These are phyloP conservation scores for Aspiorhynchus laticeps DNA, from an alignment of 2,113 vertebrate genomes.

Conservation along the genomic window DNA sequence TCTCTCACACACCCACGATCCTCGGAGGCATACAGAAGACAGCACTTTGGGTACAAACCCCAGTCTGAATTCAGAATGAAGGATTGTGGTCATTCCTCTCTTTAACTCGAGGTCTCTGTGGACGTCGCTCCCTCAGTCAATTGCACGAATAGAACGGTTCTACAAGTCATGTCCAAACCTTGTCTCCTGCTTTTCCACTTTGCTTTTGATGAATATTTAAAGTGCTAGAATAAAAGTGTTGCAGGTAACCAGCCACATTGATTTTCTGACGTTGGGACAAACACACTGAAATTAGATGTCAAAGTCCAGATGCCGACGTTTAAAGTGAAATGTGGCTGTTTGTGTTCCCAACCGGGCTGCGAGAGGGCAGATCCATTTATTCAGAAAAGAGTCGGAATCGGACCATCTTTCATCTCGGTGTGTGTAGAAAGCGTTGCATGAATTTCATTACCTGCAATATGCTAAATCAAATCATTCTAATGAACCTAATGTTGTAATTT, in stretches of 20 bases:
- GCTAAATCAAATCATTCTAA: neutral
- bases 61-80: constrained; percentile 43
- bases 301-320: constrained; percentile 42
- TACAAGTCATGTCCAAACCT: constrained; percentile 43
- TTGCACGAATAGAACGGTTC: constrained; percentile 39
- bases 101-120: constrained; percentile 39
- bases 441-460: neutral
- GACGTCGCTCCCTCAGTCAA: constrained; percentile 46
- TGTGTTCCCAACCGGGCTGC: constrained; percentile 17
- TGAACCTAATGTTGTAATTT: neutral
- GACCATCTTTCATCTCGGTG: neutral
- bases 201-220: constrained; percentile 63
- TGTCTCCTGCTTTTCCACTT: constrained; percentile 20
- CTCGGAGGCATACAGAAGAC: neutral
- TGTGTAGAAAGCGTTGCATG: neutral
- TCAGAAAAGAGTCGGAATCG: constrained; percentile 1
- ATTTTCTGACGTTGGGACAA: constrained; percentile 51
- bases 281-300: constrained; percentile 51
- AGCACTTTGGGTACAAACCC: constrained; percentile 2
- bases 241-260: constrained; percentile 49
- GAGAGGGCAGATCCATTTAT: neutral
- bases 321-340: constrained; percentile 54
- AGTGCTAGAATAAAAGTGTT: constrained; percentile 46
- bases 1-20: neutral
- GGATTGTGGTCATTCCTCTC: constrained; percentile 42